Base-by-base conservation (phyloP, 1,140 invertebrate species). In the Papilio polytes region DNA sequence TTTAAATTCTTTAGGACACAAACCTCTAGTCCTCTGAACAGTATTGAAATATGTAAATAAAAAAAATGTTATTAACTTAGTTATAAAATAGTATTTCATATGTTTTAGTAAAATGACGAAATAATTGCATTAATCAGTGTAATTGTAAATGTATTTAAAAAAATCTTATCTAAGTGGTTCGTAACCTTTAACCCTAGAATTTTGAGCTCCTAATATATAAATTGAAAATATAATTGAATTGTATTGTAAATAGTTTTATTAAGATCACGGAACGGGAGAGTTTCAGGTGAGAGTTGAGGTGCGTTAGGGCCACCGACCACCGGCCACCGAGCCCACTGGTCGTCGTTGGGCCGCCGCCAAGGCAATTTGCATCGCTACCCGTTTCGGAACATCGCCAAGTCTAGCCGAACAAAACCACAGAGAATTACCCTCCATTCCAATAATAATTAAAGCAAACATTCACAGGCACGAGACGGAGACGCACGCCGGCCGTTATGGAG, bases 361-460 rank as follows among this genome's bases (percentile, higher is more conserved):
- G 90, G 92, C 91, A 95, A 95, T 95, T 95, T 94, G 92, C 92
- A 95, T 94, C 92, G 92, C 91, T 94, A 94, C 94, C 92, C 92
- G 87, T 94, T 95, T 95, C 92, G 94, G 94, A 95, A 94, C 94
- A 93, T 92, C 92, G 94, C 94, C 94, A 95, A 95, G 93, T 95
- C 93, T 95, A 95, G 92, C 91, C 92, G 91, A 95, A 95, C 93
- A 94, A 95, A 95, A 95, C 93, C 92, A 95, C 92, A 85, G 88
- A 92, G 93, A 95, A 94, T 94, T 93, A 95, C 93, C 91, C 92
- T 92, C 92, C 91, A 95, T 95, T 95, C 93, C 93, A 95, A 94
- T 95, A 95, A 95, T 95, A 95, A 95, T 95, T 95, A 94, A 95
- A 93, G 92, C 94, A 94, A 92, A 95, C 92, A 94, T 94, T 94